These are phyloP conservation scores for Whitmania pigra DNA, from an alignment of 1,140 invertebrate genomes.

Conservation along the genomic window DNA sequence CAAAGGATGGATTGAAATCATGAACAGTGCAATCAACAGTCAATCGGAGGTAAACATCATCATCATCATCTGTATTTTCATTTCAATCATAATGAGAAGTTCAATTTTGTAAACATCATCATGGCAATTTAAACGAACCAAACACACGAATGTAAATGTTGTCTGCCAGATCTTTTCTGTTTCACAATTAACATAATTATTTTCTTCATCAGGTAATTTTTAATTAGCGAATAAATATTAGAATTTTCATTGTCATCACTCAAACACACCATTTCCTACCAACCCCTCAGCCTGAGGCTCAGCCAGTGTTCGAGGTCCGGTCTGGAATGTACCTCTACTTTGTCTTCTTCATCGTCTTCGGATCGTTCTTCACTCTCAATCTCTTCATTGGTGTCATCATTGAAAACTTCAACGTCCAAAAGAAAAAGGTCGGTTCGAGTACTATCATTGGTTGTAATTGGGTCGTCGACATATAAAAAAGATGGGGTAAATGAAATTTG, in stretches of 20 bases:
- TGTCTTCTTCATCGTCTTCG: constrained; percentile 93
- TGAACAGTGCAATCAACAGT: constrained; percentile 93
- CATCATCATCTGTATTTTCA: neutral
- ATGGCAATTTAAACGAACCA: no score
- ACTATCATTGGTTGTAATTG: no score
- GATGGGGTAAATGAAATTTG: no score
- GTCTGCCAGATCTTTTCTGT: no score
- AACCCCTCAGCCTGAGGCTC: constrained; percentile 59
- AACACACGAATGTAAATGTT: no score
- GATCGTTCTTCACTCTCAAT: constrained; percentile 92
- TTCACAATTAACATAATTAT: no score
- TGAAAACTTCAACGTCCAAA: constrained; percentile 97
- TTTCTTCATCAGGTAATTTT: neutral
- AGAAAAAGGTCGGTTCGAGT: constrained; percentile 57
- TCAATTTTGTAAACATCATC: neutral
- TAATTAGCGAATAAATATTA: neutral
- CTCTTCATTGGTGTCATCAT: constrained; percentile 97
- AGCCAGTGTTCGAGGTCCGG: constrained; percentile 83
- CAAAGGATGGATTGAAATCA: constrained; percentile 75
- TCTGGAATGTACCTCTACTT: constrained; percentile 97
- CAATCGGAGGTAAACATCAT: constrained; percentile 55
- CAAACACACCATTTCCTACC: neutral
- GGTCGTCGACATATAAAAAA: no score
- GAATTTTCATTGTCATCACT: neutral
- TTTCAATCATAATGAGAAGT: neutral